Conservation (phyloP, 2,797 vertebrate genomes). For the Dendrocincla fuliginosa region DNA sequence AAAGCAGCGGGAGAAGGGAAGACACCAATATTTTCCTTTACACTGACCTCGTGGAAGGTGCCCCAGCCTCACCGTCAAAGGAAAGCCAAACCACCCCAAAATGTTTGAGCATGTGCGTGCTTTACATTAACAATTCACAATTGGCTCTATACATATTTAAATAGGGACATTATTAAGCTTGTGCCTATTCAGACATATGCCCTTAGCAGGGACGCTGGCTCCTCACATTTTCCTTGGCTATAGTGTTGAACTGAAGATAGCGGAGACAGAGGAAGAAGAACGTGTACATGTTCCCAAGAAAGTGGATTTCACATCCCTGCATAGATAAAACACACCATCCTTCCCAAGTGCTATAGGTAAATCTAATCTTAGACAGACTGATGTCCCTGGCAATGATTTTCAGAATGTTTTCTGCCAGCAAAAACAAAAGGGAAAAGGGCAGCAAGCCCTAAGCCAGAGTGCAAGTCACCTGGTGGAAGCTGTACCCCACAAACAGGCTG, state of each 20-base stretch:
- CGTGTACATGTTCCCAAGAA: neutral
- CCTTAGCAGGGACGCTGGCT: slow-evolving; percentile 20
- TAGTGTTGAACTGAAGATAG: neutral
- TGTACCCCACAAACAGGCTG: neutral
- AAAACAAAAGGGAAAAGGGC: neutral
- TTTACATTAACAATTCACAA: neutral
- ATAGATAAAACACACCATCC: neutral
- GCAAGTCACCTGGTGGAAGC: neutral
- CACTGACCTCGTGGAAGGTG: neutral
- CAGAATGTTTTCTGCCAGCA: neutral
- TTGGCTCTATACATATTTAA: slow-evolving; percentile 24
- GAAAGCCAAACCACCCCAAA: neutral
- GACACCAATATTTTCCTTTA: neutral
- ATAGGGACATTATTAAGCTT: slow-evolving; percentile 5
- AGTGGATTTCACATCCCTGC: neutral
- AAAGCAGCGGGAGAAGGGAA: neutral
- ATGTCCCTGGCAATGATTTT: neutral
- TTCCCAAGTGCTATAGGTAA: neutral
- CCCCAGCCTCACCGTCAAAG: neutral
- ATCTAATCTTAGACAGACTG: neutral
- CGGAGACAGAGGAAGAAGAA: neutral
- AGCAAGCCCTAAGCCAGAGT: neutral
- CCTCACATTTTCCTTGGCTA: neutral
- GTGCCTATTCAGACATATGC: slow-evolving; percentile 32
- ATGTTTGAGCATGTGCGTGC: neutral